Percentiles rank a stretch among this genome's conserved stretches.
Evolutionary conservation across 2,113 vertebrate species (phyloP).

Genomic region (Ameiurus melas): DNA sequence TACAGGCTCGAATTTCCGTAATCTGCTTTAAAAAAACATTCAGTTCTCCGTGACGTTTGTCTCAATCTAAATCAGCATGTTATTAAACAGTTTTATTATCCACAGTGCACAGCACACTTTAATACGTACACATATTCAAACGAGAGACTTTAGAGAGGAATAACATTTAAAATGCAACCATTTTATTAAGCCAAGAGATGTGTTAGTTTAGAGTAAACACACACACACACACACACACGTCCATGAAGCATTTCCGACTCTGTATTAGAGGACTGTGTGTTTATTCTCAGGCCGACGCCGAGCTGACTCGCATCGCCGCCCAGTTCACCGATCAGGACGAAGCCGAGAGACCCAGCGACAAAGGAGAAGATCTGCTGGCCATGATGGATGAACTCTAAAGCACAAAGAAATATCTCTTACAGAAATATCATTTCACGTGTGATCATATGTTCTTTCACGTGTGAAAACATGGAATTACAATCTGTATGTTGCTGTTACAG

Average conservation of each 20-base stretch:
- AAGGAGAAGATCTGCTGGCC: constrained; percentile 86
- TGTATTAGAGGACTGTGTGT: background rate
- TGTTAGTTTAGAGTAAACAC: background rate
- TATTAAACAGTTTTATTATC: no score
- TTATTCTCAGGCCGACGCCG: constrained; percentile 61
- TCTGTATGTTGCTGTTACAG: background rate
- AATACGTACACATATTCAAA: background rate
- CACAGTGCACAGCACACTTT: no score
- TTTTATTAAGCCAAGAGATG: no score
- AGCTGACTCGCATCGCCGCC: constrained; percentile 81
- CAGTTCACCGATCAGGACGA: constrained; percentile 73
- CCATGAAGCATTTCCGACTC: background rate
- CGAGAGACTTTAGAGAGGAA: background rate
- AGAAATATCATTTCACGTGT: background rate
- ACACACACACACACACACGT: background rate
- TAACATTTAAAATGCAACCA: no score
- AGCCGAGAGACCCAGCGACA: constrained; percentile 61
- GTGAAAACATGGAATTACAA: no score
- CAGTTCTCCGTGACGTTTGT: background rate
- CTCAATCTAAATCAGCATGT: background rate
- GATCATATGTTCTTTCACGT: background rate
- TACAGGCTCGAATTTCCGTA: background rate
- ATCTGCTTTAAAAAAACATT: background rate
- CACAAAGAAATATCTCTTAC: background rate
- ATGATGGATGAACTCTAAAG: constrained; percentile 87